A percentile compares a stretch with the other conserved stretches of the same genome.
Evolutionary conservation across 2,113 vertebrate genomes (phyloP).

Genomic region (Melanotaenia duboulayi): DNA sequence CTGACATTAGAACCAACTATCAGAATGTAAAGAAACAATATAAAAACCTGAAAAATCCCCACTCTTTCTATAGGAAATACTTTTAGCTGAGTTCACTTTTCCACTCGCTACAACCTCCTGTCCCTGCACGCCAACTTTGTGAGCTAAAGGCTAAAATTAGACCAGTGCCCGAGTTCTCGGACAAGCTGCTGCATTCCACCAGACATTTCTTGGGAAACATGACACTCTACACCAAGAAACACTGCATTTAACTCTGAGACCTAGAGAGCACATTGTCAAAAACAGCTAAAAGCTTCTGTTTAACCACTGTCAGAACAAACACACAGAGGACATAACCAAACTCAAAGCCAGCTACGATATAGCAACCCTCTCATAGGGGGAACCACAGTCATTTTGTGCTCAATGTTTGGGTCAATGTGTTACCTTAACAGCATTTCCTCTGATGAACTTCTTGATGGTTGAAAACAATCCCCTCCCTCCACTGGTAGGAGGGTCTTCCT

Average conservation of each 20-base stretch:
- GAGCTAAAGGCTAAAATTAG: slow-evolving; percentile 82
- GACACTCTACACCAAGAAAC: slow-evolving; percentile 76
- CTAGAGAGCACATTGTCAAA: slow-evolving; percentile 35
- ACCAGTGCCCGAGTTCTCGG: slow-evolving; percentile 72
- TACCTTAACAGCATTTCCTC: slow-evolving; percentile 86
- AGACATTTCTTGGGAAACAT: slow-evolving; percentile 76
- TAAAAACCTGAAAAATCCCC: not conserved
- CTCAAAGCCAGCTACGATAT: not conserved
- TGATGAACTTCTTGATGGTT: slow-evolving; percentile 84
- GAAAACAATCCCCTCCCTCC: slow-evolving; percentile 78
- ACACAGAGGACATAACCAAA: not conserved
- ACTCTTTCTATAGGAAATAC: slow-evolving; percentile 33
- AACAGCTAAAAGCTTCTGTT: slow-evolving; percentile 12
- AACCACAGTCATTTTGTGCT: not conserved
- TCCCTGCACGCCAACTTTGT: slow-evolving; percentile 71
- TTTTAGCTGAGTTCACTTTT: slow-evolving; percentile 55
- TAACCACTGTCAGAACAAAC: not conserved
- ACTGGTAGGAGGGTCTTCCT: slow-evolving; percentile 75
- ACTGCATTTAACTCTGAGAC: slow-evolving; percentile 58
- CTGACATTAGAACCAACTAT: not conserved
- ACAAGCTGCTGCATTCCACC: slow-evolving; percentile 79
- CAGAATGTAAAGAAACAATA: not conserved
- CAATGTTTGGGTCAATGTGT: slow-evolving; percentile 30
- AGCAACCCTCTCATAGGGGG: not conserved
- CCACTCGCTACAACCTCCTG: slow-evolving; percentile 73